Evolutionary conservation across 2,888 invertebrate genomes (phyloP), one percentile per base, ranked within the genome.

Genomic region (Himalopsyche tibetana): DNA sequence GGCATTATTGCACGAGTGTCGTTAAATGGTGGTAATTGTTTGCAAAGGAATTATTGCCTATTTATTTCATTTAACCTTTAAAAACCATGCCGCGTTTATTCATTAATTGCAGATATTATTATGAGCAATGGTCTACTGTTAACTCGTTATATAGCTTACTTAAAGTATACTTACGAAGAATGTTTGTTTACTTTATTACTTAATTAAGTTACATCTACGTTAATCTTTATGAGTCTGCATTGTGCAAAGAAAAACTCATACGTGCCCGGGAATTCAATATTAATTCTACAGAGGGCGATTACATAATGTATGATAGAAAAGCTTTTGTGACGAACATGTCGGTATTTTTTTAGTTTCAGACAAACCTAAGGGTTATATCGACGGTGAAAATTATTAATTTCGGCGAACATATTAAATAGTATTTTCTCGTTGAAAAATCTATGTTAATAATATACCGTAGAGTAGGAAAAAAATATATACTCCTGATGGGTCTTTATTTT

Each of bases 181-280:
- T 74, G 36, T 74, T 38, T 74, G 74, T 74, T 74, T 36, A 38
- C 74, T 74, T 36, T 74, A 74, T 74, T 74, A 36, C 74, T 74
- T 74, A 74, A 74, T 74, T 74, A 74, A 74, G 38, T 74, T 38
- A 74, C 38, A 36, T 12, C 74, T 74, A 19, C 74, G 12, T 74
- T 36, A 36, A 74, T 74, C 74, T 74, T 74, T 74, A 74, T 74
- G 38, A 12, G 74, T 38, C 15, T 74, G 19, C 63, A 28, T 19
- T 63, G 19, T 36, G 74, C 12, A 74, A 69, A 69, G 36, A 69
- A 69, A 74, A 74, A 74, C 74, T 11, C 36, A 74, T 11, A 74
- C 74, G 38, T 74, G 74, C 74, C 74, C 74, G 74, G 74, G 74
- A 74, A 74, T 74, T 74, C 74, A 38, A 74, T 74, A 74, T 5